Evolutionary conservation across 1,140 invertebrate genomes (phyloP), one percentile per base, ranked within the genome.

Genomic region (Drosophila teissieri): DNA sequence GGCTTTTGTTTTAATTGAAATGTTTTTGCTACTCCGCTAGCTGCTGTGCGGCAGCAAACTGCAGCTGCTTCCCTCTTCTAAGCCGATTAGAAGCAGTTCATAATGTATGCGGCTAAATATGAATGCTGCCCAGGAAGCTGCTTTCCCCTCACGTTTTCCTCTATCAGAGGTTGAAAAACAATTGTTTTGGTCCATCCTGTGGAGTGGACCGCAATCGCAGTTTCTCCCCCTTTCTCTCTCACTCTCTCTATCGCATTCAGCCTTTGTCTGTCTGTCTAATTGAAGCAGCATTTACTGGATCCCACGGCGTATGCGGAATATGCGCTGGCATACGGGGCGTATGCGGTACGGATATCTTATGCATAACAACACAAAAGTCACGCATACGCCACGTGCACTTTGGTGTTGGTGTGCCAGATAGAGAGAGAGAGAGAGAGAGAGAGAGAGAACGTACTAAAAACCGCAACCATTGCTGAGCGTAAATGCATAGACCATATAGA

Each of bases 1-100:
- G 73, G 70, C 65, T 83, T 70, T 86, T 79, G 83, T 76, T 88
- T 83, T 86, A 86, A 86, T 86, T 88, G 83, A 78, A 86, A 85
- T 86, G 82, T 76, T 88, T 88, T 83, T 82, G 63, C 70, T 69
- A 36, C 65, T 81, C 46, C 53, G 42, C 37, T 69, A 45, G 57
- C 27, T 52, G 53, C 31, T 53, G 51, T 52, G 53, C 31, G 48
- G 51, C 48, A 36, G 56, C 39, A 51, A 15, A 34, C 65, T 56
- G 69, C 69, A 49, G 52, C 52, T 39, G 73, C 55, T 73, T 57
- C 72, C 61, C 60, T 45, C 61, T 68, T 52, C 69, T 89, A 88
- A 88, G 83, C 76, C 84, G 83, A 77, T 88, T 88, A 88, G 79
- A 79, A 83, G 46, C 63, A 79, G 70, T 88, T 89, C 76, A 88